These are phyloP conservation scores for Pseudochaenichthys georgianus DNA, from an alignment of 2,797 vertebrate species.

Conservation along the genomic window DNA sequence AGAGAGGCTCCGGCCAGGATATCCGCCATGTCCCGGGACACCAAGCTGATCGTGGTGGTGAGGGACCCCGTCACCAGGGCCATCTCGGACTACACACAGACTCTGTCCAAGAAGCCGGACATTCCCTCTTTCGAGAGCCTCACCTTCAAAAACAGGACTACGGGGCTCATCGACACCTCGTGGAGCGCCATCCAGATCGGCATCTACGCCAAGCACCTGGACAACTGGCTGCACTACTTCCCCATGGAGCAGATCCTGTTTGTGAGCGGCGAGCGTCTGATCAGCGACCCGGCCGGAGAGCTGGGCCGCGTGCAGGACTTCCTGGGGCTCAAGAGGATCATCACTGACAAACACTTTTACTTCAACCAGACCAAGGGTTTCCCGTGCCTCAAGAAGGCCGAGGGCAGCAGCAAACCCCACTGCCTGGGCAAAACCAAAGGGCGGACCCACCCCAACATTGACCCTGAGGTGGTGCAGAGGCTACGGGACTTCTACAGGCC, in stretches of 20 bases:
- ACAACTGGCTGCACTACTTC: slow-evolving; percentile 90
- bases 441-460: slow-evolving; percentile 86
- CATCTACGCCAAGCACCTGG: slow-evolving; percentile 91
- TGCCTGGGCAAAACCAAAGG: slow-evolving; percentile 91
- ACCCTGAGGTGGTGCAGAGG: slow-evolving; percentile 86
- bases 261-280: slow-evolving; percentile 87
- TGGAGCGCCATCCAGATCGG: slow-evolving; percentile 91
- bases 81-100: slow-evolving; percentile 95
- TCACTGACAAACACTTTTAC: slow-evolving; percentile 91
- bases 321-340: slow-evolving; percentile 88
- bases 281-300: slow-evolving; percentile 88
- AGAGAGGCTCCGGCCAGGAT: slow-evolving; percentile 91
- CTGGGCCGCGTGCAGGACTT: slow-evolving; percentile 89
- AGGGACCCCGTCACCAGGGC: slow-evolving; percentile 93
- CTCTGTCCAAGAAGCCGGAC: slow-evolving; percentile 87
- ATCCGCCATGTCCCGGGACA: slow-evolving; percentile 90
- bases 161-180: slow-evolving; percentile 88
- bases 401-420: slow-evolving; percentile 90
- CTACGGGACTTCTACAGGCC: slow-evolving; percentile 88
- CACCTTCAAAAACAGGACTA: slow-evolving; percentile 90
- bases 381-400: slow-evolving; percentile 88
- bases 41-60: slow-evolving; percentile 94
- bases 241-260: slow-evolving; percentile 89
- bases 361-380: slow-evolving; percentile 91
- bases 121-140: slow-evolving; percentile 88